Conservation (phyloP, 1,140 invertebrate species). For the Drosophila elegans region DNA sequence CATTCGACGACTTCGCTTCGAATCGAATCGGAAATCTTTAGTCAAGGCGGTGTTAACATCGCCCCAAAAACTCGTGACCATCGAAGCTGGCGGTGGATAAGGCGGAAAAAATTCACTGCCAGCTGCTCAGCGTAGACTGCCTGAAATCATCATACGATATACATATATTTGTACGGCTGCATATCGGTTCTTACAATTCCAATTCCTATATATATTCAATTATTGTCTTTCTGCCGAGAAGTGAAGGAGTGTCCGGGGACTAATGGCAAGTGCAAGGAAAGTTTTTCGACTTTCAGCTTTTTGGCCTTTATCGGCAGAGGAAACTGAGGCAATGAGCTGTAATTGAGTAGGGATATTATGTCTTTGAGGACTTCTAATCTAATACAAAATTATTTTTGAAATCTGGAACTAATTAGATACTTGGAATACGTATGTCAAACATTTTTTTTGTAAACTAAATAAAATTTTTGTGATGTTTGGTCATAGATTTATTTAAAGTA, state of each 20-base stretch:
- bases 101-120: conserved; percentile 32
- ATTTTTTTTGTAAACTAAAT: too few relatives aligned
- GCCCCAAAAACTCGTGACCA: conserved; percentile 73
- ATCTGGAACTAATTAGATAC: too few relatives aligned
- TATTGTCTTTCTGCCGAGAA: conserved; percentile 60
- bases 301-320: neutral
- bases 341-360: neutral
- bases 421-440: too few relatives aligned
- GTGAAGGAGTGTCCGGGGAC: conserved; percentile 21
- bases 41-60: conserved; percentile 70
- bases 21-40: conserved; percentile 55
- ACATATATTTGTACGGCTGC: conserved; percentile 46
- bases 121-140: conserved; percentile 53
- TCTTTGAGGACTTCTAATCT: too few relatives aligned
- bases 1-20: conserved; percentile 19
- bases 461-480: too few relatives aligned
- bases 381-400: too few relatives aligned
- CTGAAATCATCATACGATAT: conserved; percentile 68
- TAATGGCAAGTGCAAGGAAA: conserved; percentile 63
- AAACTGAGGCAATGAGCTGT: conserved; percentile 15
- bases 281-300: neutral
- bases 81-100: conserved; percentile 16
- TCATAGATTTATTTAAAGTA: too few relatives aligned
- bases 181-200: conserved; percentile 47
- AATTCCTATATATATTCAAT: conserved; percentile 60